Evolutionary conservation across 2,888 invertebrate genomes (phyloP).

Genomic region (Oscheius onirici): DNA sequence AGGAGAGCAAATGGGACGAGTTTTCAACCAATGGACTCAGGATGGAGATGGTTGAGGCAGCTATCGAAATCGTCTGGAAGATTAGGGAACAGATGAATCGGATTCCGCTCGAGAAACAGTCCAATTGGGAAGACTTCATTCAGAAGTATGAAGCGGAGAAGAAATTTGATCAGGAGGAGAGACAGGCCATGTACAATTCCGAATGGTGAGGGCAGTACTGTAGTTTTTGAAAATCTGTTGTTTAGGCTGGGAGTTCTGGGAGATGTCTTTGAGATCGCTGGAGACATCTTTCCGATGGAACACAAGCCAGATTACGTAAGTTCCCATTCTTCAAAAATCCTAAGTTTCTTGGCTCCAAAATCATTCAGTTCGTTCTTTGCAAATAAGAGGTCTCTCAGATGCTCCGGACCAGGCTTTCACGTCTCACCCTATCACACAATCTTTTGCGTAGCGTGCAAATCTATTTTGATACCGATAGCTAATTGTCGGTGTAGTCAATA

Average conservation of each 20-base stretch:
- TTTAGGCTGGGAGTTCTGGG: background rate
- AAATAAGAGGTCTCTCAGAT: too few relatives aligned
- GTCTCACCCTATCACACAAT: too few relatives aligned
- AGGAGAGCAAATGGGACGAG: background rate
- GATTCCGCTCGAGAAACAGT: background rate
- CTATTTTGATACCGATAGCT: too few relatives aligned
- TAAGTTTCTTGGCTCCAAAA: too few relatives aligned
- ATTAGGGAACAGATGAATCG: background rate
- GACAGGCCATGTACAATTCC: slow-evolving; percentile 7
- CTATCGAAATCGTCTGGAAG: slow-evolving; percentile 8
- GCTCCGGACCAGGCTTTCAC: too few relatives aligned
- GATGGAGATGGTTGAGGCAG: background rate
- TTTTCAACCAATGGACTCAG: background rate
- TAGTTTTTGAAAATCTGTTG: too few relatives aligned
- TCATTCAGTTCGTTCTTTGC: too few relatives aligned
- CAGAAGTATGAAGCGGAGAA: background rate
- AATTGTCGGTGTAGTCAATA: too few relatives aligned
- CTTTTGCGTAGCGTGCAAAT: too few relatives aligned
- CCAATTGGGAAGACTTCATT: background rate
- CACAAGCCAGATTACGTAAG: background rate
- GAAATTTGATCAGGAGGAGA: background rate
- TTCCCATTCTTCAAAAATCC: too few relatives aligned
- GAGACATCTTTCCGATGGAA: background rate
- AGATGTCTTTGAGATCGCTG: background rate
- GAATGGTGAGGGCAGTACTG: background rate